These are phyloP conservation scores for Hydrolagus affinis DNA, from an alignment of 2,113 vertebrate species.

Conservation along the genomic window DNA sequence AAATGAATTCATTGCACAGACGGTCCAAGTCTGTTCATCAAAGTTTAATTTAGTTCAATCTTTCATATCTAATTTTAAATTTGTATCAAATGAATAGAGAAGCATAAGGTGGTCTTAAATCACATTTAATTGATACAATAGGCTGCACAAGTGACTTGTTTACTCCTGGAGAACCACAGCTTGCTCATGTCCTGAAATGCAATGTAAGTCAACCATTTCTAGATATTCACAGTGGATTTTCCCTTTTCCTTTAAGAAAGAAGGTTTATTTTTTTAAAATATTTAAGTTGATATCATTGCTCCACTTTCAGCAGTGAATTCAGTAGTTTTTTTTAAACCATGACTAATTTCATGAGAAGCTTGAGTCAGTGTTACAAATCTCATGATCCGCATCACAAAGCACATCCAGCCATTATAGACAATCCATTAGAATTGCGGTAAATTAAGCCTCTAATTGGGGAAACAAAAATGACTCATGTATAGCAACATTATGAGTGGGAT, in stretches of 20 bases:
- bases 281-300: background rate
- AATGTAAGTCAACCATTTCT: background rate
- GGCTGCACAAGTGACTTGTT: background rate
- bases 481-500: background rate
- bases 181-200: background rate
- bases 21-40: constrained; percentile 44
- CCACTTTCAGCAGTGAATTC: background rate
- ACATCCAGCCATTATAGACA: no score
- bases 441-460: background rate
- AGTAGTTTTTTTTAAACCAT: background rate
- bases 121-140: background rate
- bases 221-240: background rate
- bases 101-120: background rate
- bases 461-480: background rate
- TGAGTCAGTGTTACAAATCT: no score
- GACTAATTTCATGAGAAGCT: no score
- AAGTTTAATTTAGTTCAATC: constrained; percentile 49
- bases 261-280: background rate
- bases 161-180: no score
- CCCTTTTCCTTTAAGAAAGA: no score
- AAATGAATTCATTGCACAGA: constrained; percentile 47
- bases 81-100: background rate
- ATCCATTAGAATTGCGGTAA: no score
- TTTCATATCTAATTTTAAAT: constrained; percentile 34
- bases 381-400: no score